These are phyloP conservation scores for Mormoops blainvillei DNA, from an alignment of 2,113 vertebrate genomes.

Conservation along the genomic window DNA sequence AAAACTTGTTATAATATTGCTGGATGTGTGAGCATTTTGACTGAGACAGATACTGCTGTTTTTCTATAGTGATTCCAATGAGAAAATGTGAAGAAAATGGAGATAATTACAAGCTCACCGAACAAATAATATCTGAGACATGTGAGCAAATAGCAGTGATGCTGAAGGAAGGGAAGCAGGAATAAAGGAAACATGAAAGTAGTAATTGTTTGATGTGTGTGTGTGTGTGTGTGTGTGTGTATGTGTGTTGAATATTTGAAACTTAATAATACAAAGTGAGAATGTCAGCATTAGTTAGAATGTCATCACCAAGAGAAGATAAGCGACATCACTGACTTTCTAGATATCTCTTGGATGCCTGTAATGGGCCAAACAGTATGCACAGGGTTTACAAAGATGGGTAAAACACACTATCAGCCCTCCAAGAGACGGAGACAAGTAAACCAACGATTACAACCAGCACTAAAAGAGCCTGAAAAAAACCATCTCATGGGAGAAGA, in stretches of 20 bases:
- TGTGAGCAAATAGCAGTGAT: neutral
- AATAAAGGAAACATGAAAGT: neutral
- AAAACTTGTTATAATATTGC: neutral
- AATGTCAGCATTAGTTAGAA: neutral
- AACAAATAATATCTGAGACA: neutral
- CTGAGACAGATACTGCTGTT: neutral
- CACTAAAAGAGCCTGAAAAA: neutral
- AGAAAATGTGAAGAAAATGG: neutral
- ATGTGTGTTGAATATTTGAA: neutral
- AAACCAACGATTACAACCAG: neutral
- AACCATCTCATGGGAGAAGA: neutral
- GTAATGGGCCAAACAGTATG: neutral
- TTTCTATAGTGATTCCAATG: neutral
- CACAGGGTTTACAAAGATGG: neutral
- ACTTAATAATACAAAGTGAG: neutral
- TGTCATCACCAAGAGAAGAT: neutral
- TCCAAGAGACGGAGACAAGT: neutral
- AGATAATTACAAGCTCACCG: neutral
- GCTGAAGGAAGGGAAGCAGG: accelerated
- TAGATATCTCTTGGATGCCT: neutral
- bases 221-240: too few relatives aligned
- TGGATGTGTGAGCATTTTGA: neutral
- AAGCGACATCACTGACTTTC: neutral
- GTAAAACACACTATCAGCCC: neutral
- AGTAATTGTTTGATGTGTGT: neutral